Conservation (phyloP, 2,888 invertebrate species). For the Drosophila ezoana region DNA sequence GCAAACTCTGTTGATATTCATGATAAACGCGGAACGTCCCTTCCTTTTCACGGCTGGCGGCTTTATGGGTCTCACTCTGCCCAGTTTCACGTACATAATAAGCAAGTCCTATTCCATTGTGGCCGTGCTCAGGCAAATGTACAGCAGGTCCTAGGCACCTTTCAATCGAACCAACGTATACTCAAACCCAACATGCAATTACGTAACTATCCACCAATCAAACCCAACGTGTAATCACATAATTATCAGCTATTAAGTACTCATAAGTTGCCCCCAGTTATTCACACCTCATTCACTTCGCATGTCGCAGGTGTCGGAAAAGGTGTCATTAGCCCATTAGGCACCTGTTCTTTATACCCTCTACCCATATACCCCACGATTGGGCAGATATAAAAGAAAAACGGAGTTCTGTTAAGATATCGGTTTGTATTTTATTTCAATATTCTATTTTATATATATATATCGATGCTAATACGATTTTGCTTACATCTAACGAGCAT, state of each 20-base stretch:
- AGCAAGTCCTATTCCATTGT: constrained; percentile 76
- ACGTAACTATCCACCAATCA: background rate
- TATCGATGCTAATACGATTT: no score
- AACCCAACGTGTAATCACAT: background rate
- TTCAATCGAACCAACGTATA: background rate
- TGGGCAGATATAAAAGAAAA: no score
- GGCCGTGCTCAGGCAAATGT: constrained; percentile 70
- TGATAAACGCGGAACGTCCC: constrained; percentile 57
- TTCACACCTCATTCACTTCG: background rate
- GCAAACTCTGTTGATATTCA: constrained; percentile 60
- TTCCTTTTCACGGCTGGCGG: constrained; percentile 74
- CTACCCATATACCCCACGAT: background rate
- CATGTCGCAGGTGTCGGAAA: background rate
- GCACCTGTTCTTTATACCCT: background rate
- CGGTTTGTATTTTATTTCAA: no score
- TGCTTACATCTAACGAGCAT: no score
- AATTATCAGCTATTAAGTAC: background rate
- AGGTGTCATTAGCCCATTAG: background rate
- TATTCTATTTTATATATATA: no score
- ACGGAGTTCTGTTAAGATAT: no score
- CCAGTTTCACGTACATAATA: constrained; percentile 74
- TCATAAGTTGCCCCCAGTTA: background rate
- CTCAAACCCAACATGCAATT: background rate
- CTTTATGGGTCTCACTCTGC: constrained; percentile 66
- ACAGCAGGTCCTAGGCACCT: constrained; percentile 22